phyloP scores from a whole-genome alignment of 2,888 invertebrate species.

The Yponomeuta cagnagella region DNA sequence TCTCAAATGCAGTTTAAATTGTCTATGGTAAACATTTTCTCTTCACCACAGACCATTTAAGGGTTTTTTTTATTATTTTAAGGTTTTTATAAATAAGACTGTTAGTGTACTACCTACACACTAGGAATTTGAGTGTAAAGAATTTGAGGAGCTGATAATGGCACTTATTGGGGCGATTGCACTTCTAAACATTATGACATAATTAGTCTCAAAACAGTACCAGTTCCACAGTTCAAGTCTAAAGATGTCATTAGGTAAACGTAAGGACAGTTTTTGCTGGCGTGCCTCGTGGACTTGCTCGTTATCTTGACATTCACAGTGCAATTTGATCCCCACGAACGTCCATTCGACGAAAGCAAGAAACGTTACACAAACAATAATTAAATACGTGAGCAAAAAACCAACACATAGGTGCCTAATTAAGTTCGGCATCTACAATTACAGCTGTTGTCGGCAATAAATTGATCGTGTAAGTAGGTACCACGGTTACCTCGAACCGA shows the following conservation, averaged over 20 bases:
- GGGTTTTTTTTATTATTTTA: too few relatives aligned
- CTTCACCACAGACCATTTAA: too few relatives aligned
- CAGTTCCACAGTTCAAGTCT: neutral
- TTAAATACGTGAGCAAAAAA: neutral
- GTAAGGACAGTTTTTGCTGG: neutral
- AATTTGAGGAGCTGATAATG: neutral
- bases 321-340: neutral
- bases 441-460: conserved; percentile 7
- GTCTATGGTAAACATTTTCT: too few relatives aligned
- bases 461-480: conserved; percentile 34
- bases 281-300: neutral
- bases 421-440: conserved; percentile 14
- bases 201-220: neutral
- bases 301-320: neutral
- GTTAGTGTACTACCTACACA: too few relatives aligned
- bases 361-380: conserved; percentile 3
- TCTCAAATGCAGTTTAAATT: too few relatives aligned
- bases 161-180: too few relatives aligned
- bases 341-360: neutral
- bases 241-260: neutral
- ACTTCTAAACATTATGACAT: too few relatives aligned
- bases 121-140: neutral
- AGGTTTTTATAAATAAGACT: too few relatives aligned
- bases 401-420: conserved; percentile 1
- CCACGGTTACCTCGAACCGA: conserved; percentile 27